phyloP scores from a whole-genome alignment of 2,888 invertebrate species.

The Protophormia terraenovae region DNA sequence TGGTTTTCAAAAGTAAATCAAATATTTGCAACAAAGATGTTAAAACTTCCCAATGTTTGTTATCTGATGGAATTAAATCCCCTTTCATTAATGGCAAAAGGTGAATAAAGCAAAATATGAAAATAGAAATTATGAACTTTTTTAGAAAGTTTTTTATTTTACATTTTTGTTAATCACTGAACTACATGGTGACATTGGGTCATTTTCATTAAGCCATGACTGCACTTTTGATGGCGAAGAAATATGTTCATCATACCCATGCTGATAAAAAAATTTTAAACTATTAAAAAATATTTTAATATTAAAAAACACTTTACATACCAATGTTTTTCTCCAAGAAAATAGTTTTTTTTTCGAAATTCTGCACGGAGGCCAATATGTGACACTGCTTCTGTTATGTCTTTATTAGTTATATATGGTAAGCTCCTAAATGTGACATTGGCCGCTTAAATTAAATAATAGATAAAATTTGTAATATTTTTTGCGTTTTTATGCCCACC shows the following conservation, averaged over 20 bases:
- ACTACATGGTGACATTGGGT: background rate
- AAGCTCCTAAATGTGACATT: background rate
- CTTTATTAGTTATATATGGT: background rate
- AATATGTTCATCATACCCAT: no score
- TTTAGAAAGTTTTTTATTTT: no score
- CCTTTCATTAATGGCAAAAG: constrained; percentile 49
- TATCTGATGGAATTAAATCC: constrained; percentile 25
- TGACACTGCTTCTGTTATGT: background rate
- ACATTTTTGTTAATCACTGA: no score
- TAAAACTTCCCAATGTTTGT: constrained; percentile 17
- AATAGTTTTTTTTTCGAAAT: no score
- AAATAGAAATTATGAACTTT: no score
- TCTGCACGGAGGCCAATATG: no score
- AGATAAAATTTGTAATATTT: no score
- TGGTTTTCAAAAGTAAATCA: constrained; percentile 33
- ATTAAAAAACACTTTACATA: no score
- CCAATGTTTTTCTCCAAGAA: no score
- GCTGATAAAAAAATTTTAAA: no score
- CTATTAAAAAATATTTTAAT: no score
- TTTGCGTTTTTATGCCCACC: no score
- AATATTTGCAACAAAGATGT: constrained; percentile 29
- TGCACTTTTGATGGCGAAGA: background rate
- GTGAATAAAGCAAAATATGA: constrained; percentile 34
- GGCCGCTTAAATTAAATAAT: background rate
- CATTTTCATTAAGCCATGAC: background rate